A percentile compares a stretch with the other conserved stretches of the same genome.
Conservation (phyloP, 2,797 vertebrate genomes). For the Cossypha niveicapilla region DNA sequence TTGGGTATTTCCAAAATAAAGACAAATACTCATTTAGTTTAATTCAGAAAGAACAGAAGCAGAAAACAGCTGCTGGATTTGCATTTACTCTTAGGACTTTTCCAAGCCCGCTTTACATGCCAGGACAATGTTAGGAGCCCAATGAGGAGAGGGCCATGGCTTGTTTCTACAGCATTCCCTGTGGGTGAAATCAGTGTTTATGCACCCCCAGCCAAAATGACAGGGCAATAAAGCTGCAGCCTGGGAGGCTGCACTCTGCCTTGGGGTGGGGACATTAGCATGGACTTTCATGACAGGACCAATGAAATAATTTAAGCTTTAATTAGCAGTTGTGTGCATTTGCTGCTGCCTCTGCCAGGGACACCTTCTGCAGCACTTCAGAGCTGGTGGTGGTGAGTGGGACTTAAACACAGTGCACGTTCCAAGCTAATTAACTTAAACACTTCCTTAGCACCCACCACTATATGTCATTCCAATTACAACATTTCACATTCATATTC, state of each 20-base stretch:
- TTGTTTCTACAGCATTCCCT: neutral
- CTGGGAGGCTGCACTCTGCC: neutral
- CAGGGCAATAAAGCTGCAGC: neutral
- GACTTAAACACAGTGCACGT: neutral
- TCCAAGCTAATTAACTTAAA: neutral
- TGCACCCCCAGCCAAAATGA: neutral
- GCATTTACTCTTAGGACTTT: neutral
- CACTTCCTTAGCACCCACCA: neutral
- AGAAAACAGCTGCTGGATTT: neutral
- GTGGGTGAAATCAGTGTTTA: neutral
- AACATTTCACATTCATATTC: neutral
- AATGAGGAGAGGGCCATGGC: accelerated
- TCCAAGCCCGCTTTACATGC: neutral
- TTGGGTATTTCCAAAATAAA: neutral
- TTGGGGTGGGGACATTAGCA: neutral
- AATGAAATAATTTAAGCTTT: neutral
- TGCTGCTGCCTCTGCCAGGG: neutral
- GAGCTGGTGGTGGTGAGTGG: neutral
- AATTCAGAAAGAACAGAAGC: neutral
- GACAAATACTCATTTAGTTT: neutral
- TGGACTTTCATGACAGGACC: neutral
- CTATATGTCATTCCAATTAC: neutral
- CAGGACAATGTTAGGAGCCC: neutral
- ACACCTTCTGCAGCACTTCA: neutral
- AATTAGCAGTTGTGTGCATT: accelerated